Percentiles rank a stretch among this genome's conserved stretches.
Conservation (phyloP, 2,888 invertebrate genomes). For the Zele albiditarsus region DNA sequence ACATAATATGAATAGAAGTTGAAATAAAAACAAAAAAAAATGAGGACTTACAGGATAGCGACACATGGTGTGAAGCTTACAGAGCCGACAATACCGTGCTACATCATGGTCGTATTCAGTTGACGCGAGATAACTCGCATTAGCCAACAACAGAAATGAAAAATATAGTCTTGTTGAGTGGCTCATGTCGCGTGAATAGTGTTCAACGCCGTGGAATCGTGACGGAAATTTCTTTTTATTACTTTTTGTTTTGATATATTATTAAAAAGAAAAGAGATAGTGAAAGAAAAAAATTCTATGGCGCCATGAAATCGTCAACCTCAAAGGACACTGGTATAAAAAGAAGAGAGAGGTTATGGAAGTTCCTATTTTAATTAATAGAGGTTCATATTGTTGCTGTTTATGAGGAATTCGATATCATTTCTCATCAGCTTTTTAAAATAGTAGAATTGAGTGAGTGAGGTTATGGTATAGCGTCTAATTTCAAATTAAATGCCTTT, state of each 20-base stretch:
- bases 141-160: constrained; percentile 48
- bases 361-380: background rate
- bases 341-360: constrained; percentile 8
- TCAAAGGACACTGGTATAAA: background rate
- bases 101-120: constrained; percentile 48
- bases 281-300: background rate
- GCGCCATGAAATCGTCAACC: constrained; percentile 33
- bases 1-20: constrained; percentile 1
- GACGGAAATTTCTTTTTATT: constrained; percentile 26
- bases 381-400: no score
- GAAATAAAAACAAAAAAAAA: constrained; percentile 13
- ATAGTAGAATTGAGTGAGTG: no score
- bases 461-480: no score
- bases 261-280: background rate
- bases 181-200: constrained; percentile 38
- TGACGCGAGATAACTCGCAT: constrained; percentile 54
- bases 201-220: constrained; percentile 16
- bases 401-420: no score
- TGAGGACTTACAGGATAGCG: constrained; percentile 59
- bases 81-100: constrained; percentile 62
- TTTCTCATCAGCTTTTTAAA: no score
- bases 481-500: no score
- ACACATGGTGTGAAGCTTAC: constrained; percentile 64
- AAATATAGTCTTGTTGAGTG: constrained; percentile 44
- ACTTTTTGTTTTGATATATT: background rate